Percentiles rank a stretch among this genome's conserved stretches.
These are phyloP conservation scores for Amiota minor DNA, from an alignment of 2,888 invertebrate genomes.

Conservation along the genomic window DNA sequence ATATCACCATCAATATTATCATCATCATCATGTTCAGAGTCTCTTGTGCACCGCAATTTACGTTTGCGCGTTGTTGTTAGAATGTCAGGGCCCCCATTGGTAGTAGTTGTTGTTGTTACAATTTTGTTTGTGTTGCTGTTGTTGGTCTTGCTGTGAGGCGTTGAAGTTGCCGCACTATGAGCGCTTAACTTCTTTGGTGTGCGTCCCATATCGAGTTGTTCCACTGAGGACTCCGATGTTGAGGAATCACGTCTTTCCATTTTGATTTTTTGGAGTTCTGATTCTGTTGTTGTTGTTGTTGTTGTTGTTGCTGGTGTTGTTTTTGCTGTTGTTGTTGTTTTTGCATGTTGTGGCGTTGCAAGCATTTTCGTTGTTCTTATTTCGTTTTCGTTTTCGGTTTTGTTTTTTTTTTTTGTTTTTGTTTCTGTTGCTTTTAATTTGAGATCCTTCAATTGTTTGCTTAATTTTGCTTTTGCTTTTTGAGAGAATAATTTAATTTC, in stretches of 20 bases:
- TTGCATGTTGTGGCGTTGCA: slow-evolving; percentile 37
- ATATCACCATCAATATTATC: slow-evolving; percentile 23
- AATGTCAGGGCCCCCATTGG: slow-evolving; percentile 30
- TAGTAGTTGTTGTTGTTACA: slow-evolving; percentile 42
- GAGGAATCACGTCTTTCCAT: slow-evolving; percentile 71
- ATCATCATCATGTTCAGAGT: slow-evolving; percentile 63
- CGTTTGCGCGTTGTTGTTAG: slow-evolving; percentile 38
- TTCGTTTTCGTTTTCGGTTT: slow-evolving; percentile 41
- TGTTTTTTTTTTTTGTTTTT: too few relatives aligned
- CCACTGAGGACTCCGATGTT: slow-evolving; percentile 73
- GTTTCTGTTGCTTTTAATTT: slow-evolving; percentile 47
- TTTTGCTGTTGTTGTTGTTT: slow-evolving; percentile 27
- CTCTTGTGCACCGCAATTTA: slow-evolving; percentile 45
- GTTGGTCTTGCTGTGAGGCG: slow-evolving; percentile 52
- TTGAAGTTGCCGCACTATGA: slow-evolving; percentile 62
- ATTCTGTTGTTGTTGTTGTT: slow-evolving; percentile 34
- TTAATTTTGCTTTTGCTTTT: background rate
- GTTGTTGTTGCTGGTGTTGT: slow-evolving; percentile 26
- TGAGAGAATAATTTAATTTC: background rate
- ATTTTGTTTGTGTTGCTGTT: slow-evolving; percentile 40
- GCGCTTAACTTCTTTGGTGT: slow-evolving; percentile 68
- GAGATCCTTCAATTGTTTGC: slow-evolving; percentile 17
- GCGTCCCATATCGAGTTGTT: slow-evolving; percentile 71
- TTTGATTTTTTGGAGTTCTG: slow-evolving; percentile 41
- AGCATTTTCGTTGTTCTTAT: slow-evolving; percentile 39